Evolutionary conservation across 2,113 vertebrate genomes (phyloP), one percentile per base, ranked within the genome.

Genomic region (Prolemur simus): DNA sequence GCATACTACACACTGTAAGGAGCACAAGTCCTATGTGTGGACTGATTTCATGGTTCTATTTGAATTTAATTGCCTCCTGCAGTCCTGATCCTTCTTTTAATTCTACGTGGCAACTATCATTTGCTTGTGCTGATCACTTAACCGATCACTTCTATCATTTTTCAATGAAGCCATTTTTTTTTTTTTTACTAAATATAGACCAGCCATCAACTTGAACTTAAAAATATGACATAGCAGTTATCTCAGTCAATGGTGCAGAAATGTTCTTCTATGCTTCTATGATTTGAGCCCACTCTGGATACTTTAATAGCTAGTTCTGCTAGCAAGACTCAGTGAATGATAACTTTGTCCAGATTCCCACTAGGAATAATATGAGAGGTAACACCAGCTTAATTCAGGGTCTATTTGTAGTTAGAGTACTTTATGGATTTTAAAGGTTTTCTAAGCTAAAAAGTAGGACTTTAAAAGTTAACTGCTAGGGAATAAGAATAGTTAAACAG

Each of bases 201-300:
- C 23, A 91, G 20, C 39, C 47, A 82, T 93, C 34, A 80, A 47
- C 56, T 95, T 91, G 25, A 97, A 91, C 66, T 96, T 90, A 45
- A 80, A 92, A 47, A 47, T 45, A 69, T 66, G 20, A 71, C 58
- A 52, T 56, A 88, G n/a, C 64, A 94, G 29, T 95, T 95, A 96
- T 63, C 27, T 87, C 39, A 77, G 81, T 60, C 49, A 66, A 1
- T 69, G 60, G 78, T 77, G 11, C 37, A 92, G 45, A 95, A 95
- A 92, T 89, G 87, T 21, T 95, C 18, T 76, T 89, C 42, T 85
- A 6, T 60, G n/a, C 68, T 56, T n/a, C 52, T 56, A 12, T 96
- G 42, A 45, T 92, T 54, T 58, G 56, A 92, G 27, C 10, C 52
- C 83, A 89, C 14, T 81, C 3, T 74, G 68, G 52, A 68, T 29